These are phyloP conservation scores for Pycnonotus jocosus DNA, from an alignment of 2,113 vertebrate genomes.

Conservation along the genomic window DNA sequence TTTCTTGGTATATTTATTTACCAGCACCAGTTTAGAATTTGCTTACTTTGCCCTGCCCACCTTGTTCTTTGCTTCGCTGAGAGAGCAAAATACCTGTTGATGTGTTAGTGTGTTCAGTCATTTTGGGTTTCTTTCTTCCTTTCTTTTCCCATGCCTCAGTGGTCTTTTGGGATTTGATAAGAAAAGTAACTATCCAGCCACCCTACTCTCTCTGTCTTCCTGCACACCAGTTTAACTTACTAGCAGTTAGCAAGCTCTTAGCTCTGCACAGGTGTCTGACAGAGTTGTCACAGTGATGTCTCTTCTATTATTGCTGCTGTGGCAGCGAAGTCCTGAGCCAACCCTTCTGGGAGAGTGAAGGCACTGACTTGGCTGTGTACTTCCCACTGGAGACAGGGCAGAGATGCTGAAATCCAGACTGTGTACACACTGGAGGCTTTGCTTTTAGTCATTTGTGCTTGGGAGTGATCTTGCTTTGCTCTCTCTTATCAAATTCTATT, in stretches of 20 bases:
- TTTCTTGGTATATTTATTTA: not conserved
- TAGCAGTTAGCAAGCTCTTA: not conserved
- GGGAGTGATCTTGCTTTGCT: not conserved
- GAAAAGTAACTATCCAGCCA: not conserved
- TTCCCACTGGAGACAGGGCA: not conserved
- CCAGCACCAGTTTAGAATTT: not conserved
- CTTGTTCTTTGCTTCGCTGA: not conserved
- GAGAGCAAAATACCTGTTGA: not conserved
- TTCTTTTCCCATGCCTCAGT: not conserved
- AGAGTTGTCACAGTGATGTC: not conserved
- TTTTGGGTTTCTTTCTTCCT: not conserved
- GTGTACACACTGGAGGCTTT: not conserved
- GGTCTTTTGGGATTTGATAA: not conserved
- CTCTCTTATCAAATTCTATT: not conserved
- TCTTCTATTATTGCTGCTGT: not conserved
- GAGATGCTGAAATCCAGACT: not conserved
- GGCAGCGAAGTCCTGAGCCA: not conserved
- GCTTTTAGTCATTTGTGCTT: not conserved
- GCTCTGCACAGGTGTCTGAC: not conserved
- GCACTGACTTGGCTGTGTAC: not conserved
- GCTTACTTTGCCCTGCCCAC: not conserved
- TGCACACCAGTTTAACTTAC: not conserved
- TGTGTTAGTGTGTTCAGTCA: not conserved
- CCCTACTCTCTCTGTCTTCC: not conserved
- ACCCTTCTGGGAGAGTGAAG: not conserved